Evolutionary conservation across 2,113 vertebrate species (phyloP).

Genomic region (Lipophrys pholis): DNA sequence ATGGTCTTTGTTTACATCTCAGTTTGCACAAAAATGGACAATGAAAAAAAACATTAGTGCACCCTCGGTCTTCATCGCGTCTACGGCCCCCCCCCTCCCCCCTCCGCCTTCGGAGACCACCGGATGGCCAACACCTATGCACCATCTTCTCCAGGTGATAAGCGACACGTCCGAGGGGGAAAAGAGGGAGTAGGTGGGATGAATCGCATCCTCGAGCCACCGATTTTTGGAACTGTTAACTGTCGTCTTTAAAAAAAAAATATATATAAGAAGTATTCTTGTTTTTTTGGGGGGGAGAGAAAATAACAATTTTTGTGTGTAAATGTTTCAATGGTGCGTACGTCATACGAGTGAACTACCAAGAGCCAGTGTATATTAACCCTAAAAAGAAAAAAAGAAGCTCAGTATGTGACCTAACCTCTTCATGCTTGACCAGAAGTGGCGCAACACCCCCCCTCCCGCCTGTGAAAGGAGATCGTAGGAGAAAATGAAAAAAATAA

Average conservation of each 20-base stretch:
- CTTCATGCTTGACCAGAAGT: constrained; percentile 63
- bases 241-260: constrained; percentile 66
- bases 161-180: constrained; percentile 35
- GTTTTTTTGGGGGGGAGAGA: constrained; percentile 59
- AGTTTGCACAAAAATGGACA: constrained; percentile 79
- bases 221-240: constrained; percentile 91
- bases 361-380: constrained; percentile 82
- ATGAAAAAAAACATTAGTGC: constrained; percentile 35
- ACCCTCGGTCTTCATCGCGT: constrained; percentile 22
- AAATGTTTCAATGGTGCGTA: constrained; percentile 81
- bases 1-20: constrained; percentile 77
- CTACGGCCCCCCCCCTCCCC: constrained; percentile 14
- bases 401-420: constrained; percentile 76
- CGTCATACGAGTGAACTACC: constrained; percentile 76
- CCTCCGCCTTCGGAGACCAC: background rate
- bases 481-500: background rate
- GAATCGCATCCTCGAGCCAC: constrained; percentile 50
- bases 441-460: constrained; percentile 17
- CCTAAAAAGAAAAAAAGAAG: constrained; percentile 70
- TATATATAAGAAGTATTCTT: constrained; percentile 62
- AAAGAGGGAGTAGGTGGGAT: constrained; percentile 10
- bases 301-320: constrained; percentile 75
- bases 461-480: background rate
- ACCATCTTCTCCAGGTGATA: background rate
- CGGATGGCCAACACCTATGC: too few relatives aligned